A percentile compares a stretch with the other conserved stretches of the same genome.
These are phyloP conservation scores for Pseudococcus viburni DNA, from an alignment of 2,888 invertebrate genomes.

Conservation along the genomic window DNA sequence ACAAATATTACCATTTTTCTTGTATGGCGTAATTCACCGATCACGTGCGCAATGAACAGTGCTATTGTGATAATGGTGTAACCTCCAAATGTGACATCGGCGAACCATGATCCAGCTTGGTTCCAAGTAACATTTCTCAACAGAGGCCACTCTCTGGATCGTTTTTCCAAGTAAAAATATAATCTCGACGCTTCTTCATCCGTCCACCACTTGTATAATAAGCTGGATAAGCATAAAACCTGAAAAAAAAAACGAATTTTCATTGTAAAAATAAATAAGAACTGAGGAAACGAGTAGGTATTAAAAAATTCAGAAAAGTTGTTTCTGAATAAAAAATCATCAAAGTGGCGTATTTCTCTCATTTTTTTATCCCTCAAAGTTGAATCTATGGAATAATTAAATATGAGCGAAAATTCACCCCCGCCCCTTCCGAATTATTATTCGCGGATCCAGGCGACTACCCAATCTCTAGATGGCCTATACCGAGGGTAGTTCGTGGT, in stretches of 20 bases:
- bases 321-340: too few species aligned
- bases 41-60: constrained; percentile 77
- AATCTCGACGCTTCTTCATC: constrained; percentile 81
- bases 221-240: constrained; percentile 79
- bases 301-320: too few species aligned
- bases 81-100: constrained; percentile 79
- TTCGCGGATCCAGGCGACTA: too few species aligned
- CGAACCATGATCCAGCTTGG: constrained; percentile 78
- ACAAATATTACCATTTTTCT: constrained; percentile 73
- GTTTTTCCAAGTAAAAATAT: constrained; percentile 79
- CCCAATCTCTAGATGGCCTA: too few species aligned
- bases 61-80: constrained; percentile 82
- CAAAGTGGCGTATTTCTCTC: too few species aligned
- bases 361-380: too few species aligned
- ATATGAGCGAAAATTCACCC: too few species aligned
- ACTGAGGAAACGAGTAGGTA: too few species aligned
- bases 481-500: too few species aligned
- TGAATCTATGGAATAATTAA: too few species aligned
- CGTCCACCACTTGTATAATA: constrained; percentile 80
- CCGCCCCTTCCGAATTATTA: too few species aligned
- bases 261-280: too few species aligned
- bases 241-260: constrained; percentile 71
- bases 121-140: constrained; percentile 83
- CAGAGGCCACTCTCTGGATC: constrained; percentile 83
- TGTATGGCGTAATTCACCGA: constrained; percentile 78